phyloP scores from a whole-genome alignment of 2,113 vertebrate species.

The Rhynchomys soricoides region DNA sequence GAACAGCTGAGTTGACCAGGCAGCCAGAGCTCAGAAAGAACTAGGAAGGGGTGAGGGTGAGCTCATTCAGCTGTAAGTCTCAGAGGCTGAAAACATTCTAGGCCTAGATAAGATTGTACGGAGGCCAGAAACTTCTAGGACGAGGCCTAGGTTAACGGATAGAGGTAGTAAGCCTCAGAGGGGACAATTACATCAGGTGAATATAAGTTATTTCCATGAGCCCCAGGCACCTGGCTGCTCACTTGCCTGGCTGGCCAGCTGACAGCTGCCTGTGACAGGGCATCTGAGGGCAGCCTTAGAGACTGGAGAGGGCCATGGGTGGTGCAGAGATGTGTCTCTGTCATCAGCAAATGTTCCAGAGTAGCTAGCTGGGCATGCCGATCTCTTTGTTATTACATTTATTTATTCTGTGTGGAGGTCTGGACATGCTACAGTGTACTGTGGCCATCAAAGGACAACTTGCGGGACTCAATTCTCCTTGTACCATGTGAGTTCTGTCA shows the following conservation, averaged over 20 bases:
- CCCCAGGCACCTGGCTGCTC: rapidly evolving
- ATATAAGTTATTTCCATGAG: background rate
- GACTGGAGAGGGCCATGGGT: background rate
- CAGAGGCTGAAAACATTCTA: too few species aligned
- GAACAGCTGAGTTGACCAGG: too few species aligned
- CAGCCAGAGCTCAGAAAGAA: too few species aligned
- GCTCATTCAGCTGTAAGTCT: too few species aligned
- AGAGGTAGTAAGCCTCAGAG: too few species aligned
- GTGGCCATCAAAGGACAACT: background rate
- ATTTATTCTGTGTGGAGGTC: background rate
- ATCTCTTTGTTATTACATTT: background rate
- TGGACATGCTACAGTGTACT: too few species aligned
- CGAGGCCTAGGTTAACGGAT: too few species aligned
- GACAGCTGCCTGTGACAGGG: rapidly evolving
- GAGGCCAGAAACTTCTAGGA: too few species aligned
- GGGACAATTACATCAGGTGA: too few species aligned
- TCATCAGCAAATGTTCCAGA: rapidly evolving
- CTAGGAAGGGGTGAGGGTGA: too few species aligned
- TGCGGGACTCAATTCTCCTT: background rate
- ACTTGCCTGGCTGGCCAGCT: rapidly evolving
- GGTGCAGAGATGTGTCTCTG: rapidly evolving
- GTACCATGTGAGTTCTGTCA: background rate
- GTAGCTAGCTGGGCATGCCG: rapidly evolving
- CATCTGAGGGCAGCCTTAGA: rapidly evolving
- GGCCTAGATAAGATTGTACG: too few species aligned